phyloP scores from a whole-genome alignment of 2,113 vertebrate genomes.

The Paraplagusia blochii region DNA sequence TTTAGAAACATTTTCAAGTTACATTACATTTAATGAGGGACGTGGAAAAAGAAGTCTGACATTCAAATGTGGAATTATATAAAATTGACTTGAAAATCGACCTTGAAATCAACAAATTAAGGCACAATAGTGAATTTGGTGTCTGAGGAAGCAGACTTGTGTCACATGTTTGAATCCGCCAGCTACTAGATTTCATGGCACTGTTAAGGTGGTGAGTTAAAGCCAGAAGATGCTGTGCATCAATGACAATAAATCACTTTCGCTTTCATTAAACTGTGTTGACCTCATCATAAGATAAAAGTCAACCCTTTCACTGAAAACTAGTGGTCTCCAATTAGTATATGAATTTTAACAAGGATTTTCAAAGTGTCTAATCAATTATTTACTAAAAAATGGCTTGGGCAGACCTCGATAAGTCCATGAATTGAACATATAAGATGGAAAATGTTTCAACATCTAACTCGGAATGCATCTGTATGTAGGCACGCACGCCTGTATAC shows the following conservation, averaged over 20 bases:
- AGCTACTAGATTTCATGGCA: too few relatives aligned
- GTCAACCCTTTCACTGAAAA: slow-evolving; percentile 77
- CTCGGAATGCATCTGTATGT: slow-evolving; percentile 36
- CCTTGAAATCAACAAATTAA: slow-evolving; percentile 79
- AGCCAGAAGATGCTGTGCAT: too few relatives aligned
- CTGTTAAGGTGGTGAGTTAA: too few relatives aligned
- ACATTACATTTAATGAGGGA: slow-evolving; percentile 82
- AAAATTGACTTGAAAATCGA: slow-evolving; percentile 81
- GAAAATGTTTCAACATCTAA: slow-evolving; percentile 55
- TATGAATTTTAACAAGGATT: slow-evolving; percentile 76
- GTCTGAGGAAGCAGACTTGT: too few relatives aligned
- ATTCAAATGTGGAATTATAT: slow-evolving; percentile 80
- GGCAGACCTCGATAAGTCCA: slow-evolving; percentile 77
- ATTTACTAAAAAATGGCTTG: slow-evolving; percentile 79
- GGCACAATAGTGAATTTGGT: too few relatives aligned
- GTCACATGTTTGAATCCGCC: too few relatives aligned
- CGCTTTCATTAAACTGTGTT: slow-evolving; percentile 73
- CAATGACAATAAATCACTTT: too few relatives aligned
- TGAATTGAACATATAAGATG: slow-evolving; percentile 76
- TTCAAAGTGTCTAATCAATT: slow-evolving; percentile 83
- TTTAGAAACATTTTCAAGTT: slow-evolving; percentile 77
- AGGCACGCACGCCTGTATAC: slow-evolving; percentile 9
- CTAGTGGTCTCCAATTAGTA: slow-evolving; percentile 81
- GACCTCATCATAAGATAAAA: slow-evolving; percentile 84
- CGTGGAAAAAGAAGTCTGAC: slow-evolving; percentile 80